phyloP scores from a whole-genome alignment of 2,113 vertebrate species.

The Eptesicus fuscus region DNA sequence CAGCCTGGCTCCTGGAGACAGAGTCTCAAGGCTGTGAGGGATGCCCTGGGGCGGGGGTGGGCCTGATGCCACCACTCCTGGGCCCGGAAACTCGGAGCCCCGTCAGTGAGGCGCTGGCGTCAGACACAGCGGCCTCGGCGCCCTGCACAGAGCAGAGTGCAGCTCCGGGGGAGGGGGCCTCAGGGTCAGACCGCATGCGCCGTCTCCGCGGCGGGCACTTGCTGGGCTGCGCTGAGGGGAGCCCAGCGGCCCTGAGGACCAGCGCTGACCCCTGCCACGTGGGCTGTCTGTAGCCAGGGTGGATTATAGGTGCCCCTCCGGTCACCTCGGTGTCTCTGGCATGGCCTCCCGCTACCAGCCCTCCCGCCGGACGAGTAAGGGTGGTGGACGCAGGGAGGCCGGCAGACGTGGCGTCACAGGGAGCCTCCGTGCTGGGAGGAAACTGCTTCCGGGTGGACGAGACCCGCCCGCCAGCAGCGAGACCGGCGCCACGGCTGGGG shows the following conservation, averaged over 20 bases:
- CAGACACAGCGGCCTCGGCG: background rate
- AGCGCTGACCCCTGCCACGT: background rate
- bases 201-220: fast-evolving
- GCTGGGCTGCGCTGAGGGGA: background rate
- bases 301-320: background rate
- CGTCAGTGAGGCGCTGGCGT: background rate
- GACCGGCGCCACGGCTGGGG: background rate
- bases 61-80: background rate
- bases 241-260: background rate
- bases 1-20: background rate
- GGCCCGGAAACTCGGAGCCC: background rate
- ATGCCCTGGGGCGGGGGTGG: too few relatives aligned
- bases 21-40: background rate
- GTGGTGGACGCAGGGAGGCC: background rate
- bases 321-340: background rate
- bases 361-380: background rate
- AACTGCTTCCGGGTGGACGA: background rate
- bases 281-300: background rate
- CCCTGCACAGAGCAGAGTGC: fast-evolving
- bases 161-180: background rate
- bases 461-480: background rate
- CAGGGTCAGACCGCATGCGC: fast-evolving
- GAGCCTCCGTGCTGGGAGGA: background rate
- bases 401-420: background rate
- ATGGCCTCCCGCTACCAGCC: background rate